Base-by-base conservation (phyloP, 1,140 invertebrate genomes). In the Trachelipus rathkii region DNA sequence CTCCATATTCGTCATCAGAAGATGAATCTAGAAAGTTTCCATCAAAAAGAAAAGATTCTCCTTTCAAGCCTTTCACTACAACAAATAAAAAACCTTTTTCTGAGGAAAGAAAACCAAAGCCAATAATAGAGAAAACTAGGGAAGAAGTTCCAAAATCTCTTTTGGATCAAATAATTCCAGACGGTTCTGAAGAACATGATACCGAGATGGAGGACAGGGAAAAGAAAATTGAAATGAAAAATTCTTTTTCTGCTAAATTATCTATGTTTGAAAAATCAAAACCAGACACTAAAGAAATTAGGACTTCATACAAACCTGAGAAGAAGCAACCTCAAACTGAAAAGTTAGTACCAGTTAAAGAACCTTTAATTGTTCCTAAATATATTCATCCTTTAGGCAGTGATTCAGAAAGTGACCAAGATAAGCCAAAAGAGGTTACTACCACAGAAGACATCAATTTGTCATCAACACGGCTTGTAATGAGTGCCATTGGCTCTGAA, bases 361-460 rank as follows among this genome's bases (percentile, higher is more conserved):
- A 81, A 66, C 80, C 80, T 13, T 3, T 75, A 23, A 77, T 79
- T 67, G 77, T 77, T 24, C 77, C 75, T 11, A 77, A 75, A 21
- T 73, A 81, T 50, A 67, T 81, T 75, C 76, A 79, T 68, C 77
- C 77, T 13, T 71, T 81, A 6, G 80, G 80, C 21, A 75, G 72
- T 10, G 75, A 71, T 46, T 71, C 68, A 15, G 77, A 69, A 6
- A 74, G 72, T 50, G 45, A 70, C 19, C 50, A 68, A 45, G 71
- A 44, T 70, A 68, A 23, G 44, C 8, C 10, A n/a, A 73, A 75
- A 71, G 71, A 44, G 5, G 67, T 43, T 0, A 44, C 43, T 19
- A 60, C 11, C 8, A 60, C 1, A 60, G 50, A 60, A 60, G 50
- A 60, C 8, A 19, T 60, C 11, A 60, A 60, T 15, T 60, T 60